Conservation (phyloP, 1,140 invertebrate species). For the Neodiprion lecontei region DNA sequence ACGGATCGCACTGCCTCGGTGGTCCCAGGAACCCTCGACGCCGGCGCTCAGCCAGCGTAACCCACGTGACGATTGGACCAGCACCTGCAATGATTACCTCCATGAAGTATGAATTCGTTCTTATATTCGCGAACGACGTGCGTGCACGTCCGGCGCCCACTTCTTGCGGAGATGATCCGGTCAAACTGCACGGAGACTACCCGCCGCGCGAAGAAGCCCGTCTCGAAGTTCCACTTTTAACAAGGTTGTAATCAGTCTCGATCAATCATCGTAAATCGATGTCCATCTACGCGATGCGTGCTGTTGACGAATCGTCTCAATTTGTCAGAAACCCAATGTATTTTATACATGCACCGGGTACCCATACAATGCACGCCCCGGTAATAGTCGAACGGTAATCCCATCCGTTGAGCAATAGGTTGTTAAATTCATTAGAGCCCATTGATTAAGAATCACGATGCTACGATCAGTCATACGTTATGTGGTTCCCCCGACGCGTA, state of each 20-base stretch:
- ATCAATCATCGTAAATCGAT: not conserved
- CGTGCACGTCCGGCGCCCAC: too few relatives aligned
- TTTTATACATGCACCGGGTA: too few relatives aligned
- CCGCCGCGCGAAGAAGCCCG: not conserved
- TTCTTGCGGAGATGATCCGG: too few relatives aligned
- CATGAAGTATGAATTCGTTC: too few relatives aligned
- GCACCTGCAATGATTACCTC: too few relatives aligned
- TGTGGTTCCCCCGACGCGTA: not conserved
- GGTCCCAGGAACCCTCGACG: not conserved
- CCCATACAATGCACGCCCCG: too few relatives aligned
- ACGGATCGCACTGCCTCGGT: slow-evolving; percentile 1
- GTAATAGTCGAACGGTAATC: too few relatives aligned
- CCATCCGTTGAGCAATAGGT: not conserved
- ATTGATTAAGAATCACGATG: slow-evolving; percentile 2
- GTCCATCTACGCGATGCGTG: not conserved
- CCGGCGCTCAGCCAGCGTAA: not conserved
- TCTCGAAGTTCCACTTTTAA: not conserved
- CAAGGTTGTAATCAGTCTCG: not conserved
- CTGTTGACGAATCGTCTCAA: not conserved
- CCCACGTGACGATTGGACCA: not conserved
- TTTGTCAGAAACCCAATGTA: not conserved
- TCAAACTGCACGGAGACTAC: too few relatives aligned
- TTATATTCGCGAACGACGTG: too few relatives aligned
- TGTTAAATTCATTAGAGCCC: slow-evolving; percentile 5
- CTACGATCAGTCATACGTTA: not conserved